Evolutionary conservation across 2,113 vertebrate genomes (phyloP), one percentile per base, ranked within the genome.

Genomic region (Serinus canaria): DNA sequence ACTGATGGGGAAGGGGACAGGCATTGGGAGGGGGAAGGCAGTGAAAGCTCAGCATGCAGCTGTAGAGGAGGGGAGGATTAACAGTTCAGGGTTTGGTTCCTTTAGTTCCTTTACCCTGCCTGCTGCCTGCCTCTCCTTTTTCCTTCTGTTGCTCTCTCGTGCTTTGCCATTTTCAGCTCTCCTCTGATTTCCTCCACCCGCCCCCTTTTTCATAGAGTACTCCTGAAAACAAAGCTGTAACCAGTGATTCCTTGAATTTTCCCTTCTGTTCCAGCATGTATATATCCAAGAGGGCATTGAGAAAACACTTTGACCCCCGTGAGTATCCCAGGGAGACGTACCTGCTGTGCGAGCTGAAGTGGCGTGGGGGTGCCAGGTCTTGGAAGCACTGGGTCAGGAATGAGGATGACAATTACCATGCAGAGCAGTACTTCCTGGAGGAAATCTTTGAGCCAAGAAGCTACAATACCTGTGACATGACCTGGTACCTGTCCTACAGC

Each of bases 331-430:
- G 0, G 0, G 44, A 75, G 10, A 50, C 91, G 2, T 86, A 86
- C 37, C 58, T 96, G 0, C 79, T 95, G 0, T 92, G 87, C 11
- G 0, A 6, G 37, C 37, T 95, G 53, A 1, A 4, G 7, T 96
- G 94, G 93, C 41, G n/a, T 37, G 3, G 39, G 21, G 44, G 2
- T 0, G 6, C 3, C 16, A 37, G 0, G 0, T 0, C 0, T 47
- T 96, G 96, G 93, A 59, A 0, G 56, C 75, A 85, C 58, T 95
- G 89, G 91, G 23, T 92, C 53, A 92, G 2, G 56, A 94, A 87
- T 2, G 0, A 30, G 0, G 0, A 0, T 27, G 0, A 6, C 0
- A 0, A 0, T 9, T 0, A 0, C 9, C 86, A 94, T 7, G 94
- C n/a, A 4, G 91, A 95, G 62, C 3, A 1, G 20, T 83, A 13